Evolutionary conservation across 2,888 invertebrate species (phyloP).

Genomic region (Ennomos fuscantarius): DNA sequence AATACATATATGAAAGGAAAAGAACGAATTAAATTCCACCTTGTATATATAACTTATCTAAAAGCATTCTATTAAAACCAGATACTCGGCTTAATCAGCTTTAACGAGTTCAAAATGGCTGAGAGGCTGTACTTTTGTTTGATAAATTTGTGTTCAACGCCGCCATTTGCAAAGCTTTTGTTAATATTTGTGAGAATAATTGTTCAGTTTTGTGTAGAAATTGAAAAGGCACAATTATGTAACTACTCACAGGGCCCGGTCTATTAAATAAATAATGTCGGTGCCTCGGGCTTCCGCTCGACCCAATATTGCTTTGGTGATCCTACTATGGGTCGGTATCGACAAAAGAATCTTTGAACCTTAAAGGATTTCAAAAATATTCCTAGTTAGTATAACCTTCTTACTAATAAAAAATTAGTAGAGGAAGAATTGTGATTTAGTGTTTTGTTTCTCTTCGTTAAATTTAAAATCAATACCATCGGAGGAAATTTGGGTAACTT

Average conservation of each 20-base stretch:
- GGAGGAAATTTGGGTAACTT: too few relatives aligned
- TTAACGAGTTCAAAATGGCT: constrained; percentile 5
- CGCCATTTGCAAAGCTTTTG: constrained; percentile 16
- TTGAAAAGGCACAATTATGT: constrained; percentile 73
- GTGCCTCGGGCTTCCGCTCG: constrained; percentile 54
- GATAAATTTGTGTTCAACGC: constrained; percentile 8
- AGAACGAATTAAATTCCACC: too few relatives aligned
- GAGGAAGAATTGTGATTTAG: too few relatives aligned
- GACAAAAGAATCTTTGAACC: too few relatives aligned
- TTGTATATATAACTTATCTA: too few relatives aligned
- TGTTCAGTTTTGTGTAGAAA: constrained; percentile 40
- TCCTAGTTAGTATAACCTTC: too few relatives aligned
- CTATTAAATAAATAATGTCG: constrained; percentile 79
- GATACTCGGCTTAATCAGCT: constrained; percentile 14
- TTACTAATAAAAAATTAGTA: too few relatives aligned
- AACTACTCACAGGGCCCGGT: constrained; percentile 67
- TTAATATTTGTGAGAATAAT: constrained; percentile 19
- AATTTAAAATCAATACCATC: too few relatives aligned
- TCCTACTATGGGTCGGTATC: constrained; percentile 48
- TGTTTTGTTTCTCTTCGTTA: too few relatives aligned
- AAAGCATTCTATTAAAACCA: constrained; percentile 8
- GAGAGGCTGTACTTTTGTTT: constrained; percentile 14
- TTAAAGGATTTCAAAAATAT: too few relatives aligned
- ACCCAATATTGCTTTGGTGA: constrained; percentile 49
- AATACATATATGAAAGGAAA: too few relatives aligned